Percentiles rank a stretch among this genome's conserved stretches.
Conservation (phyloP, 2,113 vertebrate species). For the Mohoua ochrocephala region DNA sequence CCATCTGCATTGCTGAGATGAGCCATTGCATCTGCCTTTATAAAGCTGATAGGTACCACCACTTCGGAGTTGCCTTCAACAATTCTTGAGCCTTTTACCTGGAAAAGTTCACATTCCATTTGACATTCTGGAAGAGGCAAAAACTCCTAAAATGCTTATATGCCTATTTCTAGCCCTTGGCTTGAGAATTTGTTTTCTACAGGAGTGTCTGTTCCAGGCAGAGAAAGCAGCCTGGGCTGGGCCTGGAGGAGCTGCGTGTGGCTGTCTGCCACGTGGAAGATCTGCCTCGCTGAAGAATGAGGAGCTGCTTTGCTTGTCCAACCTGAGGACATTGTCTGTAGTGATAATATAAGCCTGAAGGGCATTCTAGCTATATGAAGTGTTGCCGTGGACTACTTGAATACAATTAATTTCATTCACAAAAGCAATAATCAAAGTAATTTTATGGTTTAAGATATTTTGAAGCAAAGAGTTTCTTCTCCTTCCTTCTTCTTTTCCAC, state of each 20-base stretch:
- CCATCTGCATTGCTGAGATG: not conserved
- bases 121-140: not conserved
- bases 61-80: not conserved
- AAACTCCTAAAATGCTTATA: not conserved
- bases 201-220: not conserved
- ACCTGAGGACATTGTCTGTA: not conserved
- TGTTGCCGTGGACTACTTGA: not conserved
- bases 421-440: not conserved
- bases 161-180: not conserved
- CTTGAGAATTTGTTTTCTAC: not conserved
- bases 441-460: not conserved
- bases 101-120: not conserved
- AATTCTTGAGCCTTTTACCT: not conserved
- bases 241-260: not conserved
- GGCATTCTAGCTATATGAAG: not conserved
- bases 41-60: not conserved
- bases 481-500: not conserved
- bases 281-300: not conserved
- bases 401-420: not conserved
- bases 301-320: not conserved
- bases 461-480: not conserved
- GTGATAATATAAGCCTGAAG: not conserved
- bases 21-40: not conserved
- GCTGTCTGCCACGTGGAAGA: not conserved
- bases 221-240: not conserved